Conservation (phyloP, 2,113 vertebrate genomes). For the Seriola quinqueradiata region DNA sequence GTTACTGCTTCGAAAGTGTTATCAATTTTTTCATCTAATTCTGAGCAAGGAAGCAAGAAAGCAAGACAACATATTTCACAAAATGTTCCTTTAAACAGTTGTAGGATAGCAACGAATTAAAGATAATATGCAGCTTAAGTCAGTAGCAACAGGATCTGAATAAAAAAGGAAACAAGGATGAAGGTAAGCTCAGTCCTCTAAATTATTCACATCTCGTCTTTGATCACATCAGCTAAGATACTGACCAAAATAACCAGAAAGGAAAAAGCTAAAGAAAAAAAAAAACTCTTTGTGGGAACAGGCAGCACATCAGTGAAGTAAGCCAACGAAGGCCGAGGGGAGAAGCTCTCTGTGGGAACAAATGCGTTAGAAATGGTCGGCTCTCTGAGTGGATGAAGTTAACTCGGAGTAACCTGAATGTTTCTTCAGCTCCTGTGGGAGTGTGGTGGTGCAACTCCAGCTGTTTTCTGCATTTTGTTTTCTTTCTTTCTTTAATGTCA, state of each 20-base stretch:
- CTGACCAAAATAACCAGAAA: slow-evolving; percentile 27
- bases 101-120: too few relatives aligned
- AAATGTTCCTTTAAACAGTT: too few relatives aligned
- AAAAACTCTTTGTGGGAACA: slow-evolving; percentile 13
- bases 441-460: slow-evolving; percentile 30
- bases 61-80: too few relatives aligned
- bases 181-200: slow-evolving; percentile 5
- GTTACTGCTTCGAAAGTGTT: background rate
- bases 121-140: background rate
- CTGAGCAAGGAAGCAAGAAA: background rate
- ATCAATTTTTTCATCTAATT: background rate
- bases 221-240: slow-evolving; percentile 9
- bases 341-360: slow-evolving; percentile 8
- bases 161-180: background rate
- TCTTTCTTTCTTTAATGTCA: slow-evolving; percentile 1
- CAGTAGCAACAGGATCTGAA: background rate
- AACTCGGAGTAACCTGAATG: slow-evolving; percentile 37
- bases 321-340: slow-evolving; percentile 29
- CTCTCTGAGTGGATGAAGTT: slow-evolving; percentile 17
- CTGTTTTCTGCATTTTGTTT: slow-evolving; percentile 32
- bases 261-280: background rate
- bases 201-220: slow-evolving; percentile 38
- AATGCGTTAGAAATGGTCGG: background rate
- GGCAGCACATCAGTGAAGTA: background rate
- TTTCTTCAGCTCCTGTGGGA: slow-evolving; percentile 24